These are phyloP conservation scores for Drosophila busckii DNA, from an alignment of 1,140 invertebrate genomes.

Conservation along the genomic window DNA sequence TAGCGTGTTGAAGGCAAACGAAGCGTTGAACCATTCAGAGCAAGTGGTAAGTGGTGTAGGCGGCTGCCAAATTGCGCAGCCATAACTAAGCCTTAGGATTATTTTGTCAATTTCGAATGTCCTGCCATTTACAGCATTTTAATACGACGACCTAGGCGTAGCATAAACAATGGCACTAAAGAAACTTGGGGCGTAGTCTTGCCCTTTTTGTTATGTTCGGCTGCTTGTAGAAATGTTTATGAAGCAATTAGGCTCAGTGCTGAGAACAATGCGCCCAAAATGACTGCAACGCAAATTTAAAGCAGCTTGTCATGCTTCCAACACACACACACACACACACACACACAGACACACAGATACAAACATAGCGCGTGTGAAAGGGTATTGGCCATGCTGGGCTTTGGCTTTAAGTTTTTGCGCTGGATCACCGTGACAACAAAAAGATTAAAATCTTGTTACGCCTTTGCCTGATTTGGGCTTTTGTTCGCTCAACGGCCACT, in stretches of 20 bases:
- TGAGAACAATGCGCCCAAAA: slow-evolving; percentile 68
- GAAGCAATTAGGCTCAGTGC: slow-evolving; percentile 69
- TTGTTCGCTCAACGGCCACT: slow-evolving; percentile 26
- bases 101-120: slow-evolving; percentile 77
- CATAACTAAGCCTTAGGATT: slow-evolving; percentile 72
- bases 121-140: slow-evolving; percentile 74
- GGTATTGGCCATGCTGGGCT: slow-evolving; percentile 20
- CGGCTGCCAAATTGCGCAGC: slow-evolving; percentile 27
- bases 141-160: slow-evolving; percentile 38
- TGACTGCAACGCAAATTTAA: slow-evolving; percentile 69
- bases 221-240: slow-evolving; percentile 71
- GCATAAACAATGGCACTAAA: background rate
- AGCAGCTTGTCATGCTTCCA: slow-evolving; percentile 33
- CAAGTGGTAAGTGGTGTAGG: no score
- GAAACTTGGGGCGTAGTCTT: background rate
- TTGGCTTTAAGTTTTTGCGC: slow-evolving; percentile 56
- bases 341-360: background rate
- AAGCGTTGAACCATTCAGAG: slow-evolving; percentile 3
- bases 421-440: slow-evolving; percentile 66
- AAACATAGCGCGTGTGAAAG: slow-evolving; percentile 37
- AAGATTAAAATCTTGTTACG: slow-evolving; percentile 70
- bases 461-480: slow-evolving; percentile 54
- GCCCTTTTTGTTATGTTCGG: slow-evolving; percentile 47
- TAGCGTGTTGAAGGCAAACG: slow-evolving; percentile 61
- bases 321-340: slow-evolving; percentile 7